Base-by-base conservation (phyloP, 2,113 vertebrate species). In the Formicarius rufipectus region DNA sequence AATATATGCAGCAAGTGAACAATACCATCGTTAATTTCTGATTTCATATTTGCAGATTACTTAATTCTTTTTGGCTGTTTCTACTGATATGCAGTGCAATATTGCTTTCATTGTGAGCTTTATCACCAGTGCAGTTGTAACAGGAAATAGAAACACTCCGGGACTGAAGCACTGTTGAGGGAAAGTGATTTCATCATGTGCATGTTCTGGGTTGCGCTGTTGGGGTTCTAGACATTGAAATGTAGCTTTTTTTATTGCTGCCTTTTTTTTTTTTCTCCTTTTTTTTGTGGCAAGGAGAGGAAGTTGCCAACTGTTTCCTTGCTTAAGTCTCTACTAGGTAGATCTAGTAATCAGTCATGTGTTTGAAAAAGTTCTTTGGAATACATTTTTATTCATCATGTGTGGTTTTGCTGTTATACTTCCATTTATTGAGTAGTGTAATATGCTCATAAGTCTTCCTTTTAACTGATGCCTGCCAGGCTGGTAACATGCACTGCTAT, bases 81-180 rank as follows among this genome's bases (percentile, higher is more conserved):
- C 35, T 90, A 75, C n/a, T 55, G 44, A 17, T 42, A 19, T 1
- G 72, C 5, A 23, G 16, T 58, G 50, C 45, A 37, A 0, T 78
- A 8, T 22, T 6, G 4, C 39, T 84, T 81, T 72, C 20, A 3
- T 44, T 63, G 25, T 37, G 47, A 67, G 33, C 33, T 80, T 47
- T 60, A 20, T 76, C 59, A 56, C 35, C 56, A 30, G 63, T 44
- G 28, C 33, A 8, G 49, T 37, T 91, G n/a, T 55, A 56, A 73
- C 10, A 20, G 89, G 75, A 84, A 84, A 69, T 50, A 27, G 39
- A 63, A 68, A 13, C 19, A 2, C 35, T 74, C 35, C 68, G 74
- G 64, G 37, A 40, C 67, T 64, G 40, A 55, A 76, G 42, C 0
- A 0, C 31, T 74, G 52, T 53, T 0, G 1, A 74, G 72, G 82